These are phyloP conservation scores for Echinarachnius parma DNA, from an alignment of 53 echinoderm and acorn worm species.

Conservation along the genomic window DNA sequence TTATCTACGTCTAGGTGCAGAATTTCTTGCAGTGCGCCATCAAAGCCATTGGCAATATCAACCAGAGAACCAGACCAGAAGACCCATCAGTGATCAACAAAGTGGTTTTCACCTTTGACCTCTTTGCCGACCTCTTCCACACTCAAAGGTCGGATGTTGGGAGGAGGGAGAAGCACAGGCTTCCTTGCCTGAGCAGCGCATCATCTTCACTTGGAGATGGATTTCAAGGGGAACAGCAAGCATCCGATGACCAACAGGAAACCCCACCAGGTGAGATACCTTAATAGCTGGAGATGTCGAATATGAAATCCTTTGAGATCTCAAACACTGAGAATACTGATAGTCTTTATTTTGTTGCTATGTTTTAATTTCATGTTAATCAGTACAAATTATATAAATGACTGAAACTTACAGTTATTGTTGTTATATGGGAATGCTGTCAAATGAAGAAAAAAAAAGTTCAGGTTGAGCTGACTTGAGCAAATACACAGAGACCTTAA, in stretches of 20 bases:
- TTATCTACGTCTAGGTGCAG: background rate
- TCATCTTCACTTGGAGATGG: slow-evolving; percentile 1
- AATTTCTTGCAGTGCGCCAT: background rate
- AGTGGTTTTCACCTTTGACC: slow-evolving; percentile 57
- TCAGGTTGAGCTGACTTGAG: background rate
- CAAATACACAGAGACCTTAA: no score
- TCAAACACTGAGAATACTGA: no score
- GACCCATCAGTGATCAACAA: slow-evolving; percentile 34
- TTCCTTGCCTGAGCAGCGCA: background rate
- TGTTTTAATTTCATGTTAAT: no score
- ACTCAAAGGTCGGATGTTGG: background rate
- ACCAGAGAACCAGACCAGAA: background rate
- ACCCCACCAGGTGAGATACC: background rate
- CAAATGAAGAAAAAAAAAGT: background rate
- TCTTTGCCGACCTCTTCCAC: background rate
- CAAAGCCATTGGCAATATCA: background rate
- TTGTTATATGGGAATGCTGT: background rate
- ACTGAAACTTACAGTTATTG: background rate
- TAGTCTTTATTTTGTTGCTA: no score
- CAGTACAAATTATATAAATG: no score
- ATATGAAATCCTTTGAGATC: no score
- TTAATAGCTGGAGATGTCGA: no score
- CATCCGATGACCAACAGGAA: background rate
- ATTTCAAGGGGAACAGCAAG: background rate
- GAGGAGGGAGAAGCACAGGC: background rate